phyloP scores from a whole-genome alignment of 2,797 vertebrate genomes.

The Babyrousa celebensis region DNA sequence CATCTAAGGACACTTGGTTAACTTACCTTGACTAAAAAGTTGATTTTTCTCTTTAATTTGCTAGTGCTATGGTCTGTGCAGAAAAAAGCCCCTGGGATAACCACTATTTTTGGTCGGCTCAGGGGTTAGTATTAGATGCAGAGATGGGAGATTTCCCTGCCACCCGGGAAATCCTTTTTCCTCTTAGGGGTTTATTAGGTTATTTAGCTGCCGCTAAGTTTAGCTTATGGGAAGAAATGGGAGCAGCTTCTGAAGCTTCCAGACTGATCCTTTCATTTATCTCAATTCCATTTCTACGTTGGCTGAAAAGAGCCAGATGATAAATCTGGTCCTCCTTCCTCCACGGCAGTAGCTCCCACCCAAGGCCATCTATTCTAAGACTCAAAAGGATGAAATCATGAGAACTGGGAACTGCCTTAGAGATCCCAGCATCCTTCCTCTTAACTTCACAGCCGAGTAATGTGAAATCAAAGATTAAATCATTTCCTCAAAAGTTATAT shows the following conservation, averaged over 20 bases:
- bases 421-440: neutral
- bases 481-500: neutral
- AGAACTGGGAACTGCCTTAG: neutral
- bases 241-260: constrained; percentile 16
- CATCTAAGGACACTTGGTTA: constrained; percentile 17
- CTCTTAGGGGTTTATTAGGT: constrained; percentile 67
- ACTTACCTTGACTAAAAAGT: constrained; percentile 6
- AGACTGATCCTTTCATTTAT: constrained; percentile 69
- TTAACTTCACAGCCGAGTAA: constrained; percentile 29
- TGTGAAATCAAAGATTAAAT: constrained; percentile 11
- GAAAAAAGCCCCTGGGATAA: neutral
- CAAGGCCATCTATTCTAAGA: neutral
- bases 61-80: neutral
- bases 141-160: constrained; percentile 63
- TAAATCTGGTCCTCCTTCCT: constrained; percentile 47
- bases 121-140: constrained; percentile 52
- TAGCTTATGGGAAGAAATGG: constrained; percentile 29
- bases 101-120: constrained; percentile 6
- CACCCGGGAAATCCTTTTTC: constrained; percentile 72
- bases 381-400: neutral
- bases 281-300: constrained; percentile 65
- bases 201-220: constrained; percentile 74
- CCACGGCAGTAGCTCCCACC: neutral
- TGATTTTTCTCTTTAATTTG: constrained; percentile 46
- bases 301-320: constrained; percentile 45